Evolutionary conservation across 1,140 invertebrate species (phyloP).

Genomic region (Heliconius eleuchia): DNA sequence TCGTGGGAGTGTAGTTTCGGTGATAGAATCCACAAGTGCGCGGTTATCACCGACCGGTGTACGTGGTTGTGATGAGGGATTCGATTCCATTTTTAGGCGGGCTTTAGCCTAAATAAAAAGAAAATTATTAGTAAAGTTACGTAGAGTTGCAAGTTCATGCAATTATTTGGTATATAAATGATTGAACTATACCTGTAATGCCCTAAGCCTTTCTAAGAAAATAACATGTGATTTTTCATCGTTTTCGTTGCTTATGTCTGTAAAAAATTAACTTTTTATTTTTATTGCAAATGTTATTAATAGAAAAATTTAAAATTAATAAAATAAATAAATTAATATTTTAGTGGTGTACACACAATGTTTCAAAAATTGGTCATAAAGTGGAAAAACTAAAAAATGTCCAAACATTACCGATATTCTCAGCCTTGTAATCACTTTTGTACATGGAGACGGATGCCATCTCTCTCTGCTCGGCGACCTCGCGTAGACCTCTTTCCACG

Average conservation of each 20-base stretch:
- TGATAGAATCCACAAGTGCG: slow-evolving; percentile 61
- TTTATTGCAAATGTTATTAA: too few relatives aligned
- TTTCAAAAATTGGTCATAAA: too few relatives aligned
- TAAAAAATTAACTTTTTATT: slow-evolving; percentile 41
- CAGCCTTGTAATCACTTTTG: slow-evolving; percentile 64
- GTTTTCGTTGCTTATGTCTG: slow-evolving; percentile 72
- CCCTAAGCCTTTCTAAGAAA: slow-evolving; percentile 74
- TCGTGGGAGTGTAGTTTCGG: slow-evolving; percentile 56
- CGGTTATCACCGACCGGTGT: slow-evolving; percentile 73
- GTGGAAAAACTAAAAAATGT: background rate
- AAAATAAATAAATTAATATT: too few relatives aligned
- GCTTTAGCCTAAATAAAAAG: slow-evolving; percentile 67
- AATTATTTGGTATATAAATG: too few relatives aligned
- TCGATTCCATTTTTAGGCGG: slow-evolving; percentile 68
- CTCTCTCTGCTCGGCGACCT: slow-evolving; percentile 86
- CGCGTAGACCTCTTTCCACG: slow-evolving; percentile 92
- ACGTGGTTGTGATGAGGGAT: slow-evolving; percentile 68
- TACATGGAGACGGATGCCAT: slow-evolving; percentile 60
- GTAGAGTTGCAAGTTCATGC: too few relatives aligned
- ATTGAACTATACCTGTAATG: slow-evolving; percentile 59
- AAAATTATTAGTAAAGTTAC: background rate
- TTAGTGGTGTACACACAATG: too few relatives aligned
- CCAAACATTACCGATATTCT: slow-evolving; percentile 55
- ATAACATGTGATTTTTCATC: slow-evolving; percentile 75
- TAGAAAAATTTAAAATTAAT: too few relatives aligned